Base-by-base conservation (phyloP, 2,888 invertebrate genomes). In the Lepidonotus clava region DNA sequence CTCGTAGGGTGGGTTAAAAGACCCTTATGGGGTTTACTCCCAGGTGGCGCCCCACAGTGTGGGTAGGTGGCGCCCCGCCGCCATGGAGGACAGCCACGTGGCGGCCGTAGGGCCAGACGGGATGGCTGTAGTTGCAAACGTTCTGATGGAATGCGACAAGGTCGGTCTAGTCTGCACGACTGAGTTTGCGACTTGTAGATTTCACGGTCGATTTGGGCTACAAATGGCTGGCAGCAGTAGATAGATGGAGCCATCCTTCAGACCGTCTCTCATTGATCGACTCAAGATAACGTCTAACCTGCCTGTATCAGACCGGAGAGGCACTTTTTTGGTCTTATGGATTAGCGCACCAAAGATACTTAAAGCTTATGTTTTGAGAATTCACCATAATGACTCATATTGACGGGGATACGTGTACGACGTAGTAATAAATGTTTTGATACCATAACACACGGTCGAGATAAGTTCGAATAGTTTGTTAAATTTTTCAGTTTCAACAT, bases 141-240 rank as follows among this genome's bases (percentile, higher is more conserved):
- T 34, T 46, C 46, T 80, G 80, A 80, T 80, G 51, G 80, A 80
- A 41, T 18, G 28, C 80, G 28, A 80, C 80, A 80, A 46, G 80
- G 80, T 34, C 32, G 46, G 80, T 80, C 80, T 41, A 28, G 80
- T 80, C 80, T 80, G 80, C 80, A 80, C 40, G 46, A 80, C 80
- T 80, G 80, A 41, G 28, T 80, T 46, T 51, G 80, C 51, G 46
- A 80, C 46, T 80, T 80, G 80, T 80, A 80, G 80, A 80, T 80
- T 80, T 80, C 80, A 80, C 51, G 80, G 28, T 80, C 80, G 80
- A 80, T 80, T 80, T 80, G 80, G n/a, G 41, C 46, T 80, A 80
- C 80, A 80, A 80, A 80, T 80, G 51, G 80, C 80, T 41, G 80
- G 41, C 28, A 80, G 21, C 28, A 14, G 21, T 41, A 41, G 46